Base-by-base conservation (phyloP, 1,140 invertebrate species). In the Dermatophagoides farinae region DNA sequence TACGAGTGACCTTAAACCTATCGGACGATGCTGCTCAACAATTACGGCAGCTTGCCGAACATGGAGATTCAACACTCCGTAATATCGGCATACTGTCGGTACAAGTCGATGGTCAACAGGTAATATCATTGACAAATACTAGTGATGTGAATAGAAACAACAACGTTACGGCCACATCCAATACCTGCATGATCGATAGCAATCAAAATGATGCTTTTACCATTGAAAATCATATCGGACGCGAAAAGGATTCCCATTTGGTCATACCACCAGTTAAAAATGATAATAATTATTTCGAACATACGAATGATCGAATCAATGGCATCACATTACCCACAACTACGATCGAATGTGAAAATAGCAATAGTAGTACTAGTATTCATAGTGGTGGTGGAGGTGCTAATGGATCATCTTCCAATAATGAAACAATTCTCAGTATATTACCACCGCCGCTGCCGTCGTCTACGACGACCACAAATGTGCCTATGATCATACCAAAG, bases 1-100 rank as follows among this genome's bases (percentile, higher is more conserved):
- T 96, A 66, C 82, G 87, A 74, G 88, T 96, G 71, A 95, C 89
- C 73, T 85, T 96, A 76, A 89, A 88, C 69, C 88, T 96, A 75
- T 89, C 90, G 65, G 81, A 84, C 71, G 90, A 93, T 74, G 91
- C 91, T 69, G 91, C 90, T 66, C 73, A 83, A 66, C 80, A 86
- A 66, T 76, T 97, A 68, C 79, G 88, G 68, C 84, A 87, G 70
- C 76, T 97, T 68, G 90, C 90, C 62, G 82, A 86, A 70, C 83
- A 86, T 71, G 87, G 89, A 65, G 87, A 86, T 70, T 76, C 82
- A 60, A 83, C 84, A 65, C 78, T 97, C 65, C 80, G 85, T 53
- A 83, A 88, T 68, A 79, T 96, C 69, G 90, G 90, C 60, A 90
- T 97, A 67, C 79, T 96, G 38, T 88, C 88, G 61, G 88, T 97